Conservation (phyloP, 2,113 vertebrate genomes). For the Numida meleagris region DNA sequence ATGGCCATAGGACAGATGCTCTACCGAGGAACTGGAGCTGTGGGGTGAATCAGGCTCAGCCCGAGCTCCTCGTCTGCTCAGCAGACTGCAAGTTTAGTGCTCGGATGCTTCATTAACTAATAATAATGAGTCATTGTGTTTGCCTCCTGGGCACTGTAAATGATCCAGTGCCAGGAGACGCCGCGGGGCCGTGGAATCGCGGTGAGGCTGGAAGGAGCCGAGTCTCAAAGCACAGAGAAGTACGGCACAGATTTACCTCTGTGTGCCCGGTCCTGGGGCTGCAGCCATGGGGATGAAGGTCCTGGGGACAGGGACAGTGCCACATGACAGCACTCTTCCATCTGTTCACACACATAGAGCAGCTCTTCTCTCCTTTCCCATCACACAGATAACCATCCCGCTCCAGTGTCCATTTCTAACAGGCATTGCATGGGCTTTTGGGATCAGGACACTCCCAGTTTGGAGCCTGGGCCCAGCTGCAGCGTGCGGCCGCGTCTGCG, state of each 20-base stretch:
- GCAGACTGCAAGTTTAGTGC: conserved; percentile 70
- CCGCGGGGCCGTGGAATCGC: conserved; percentile 59
- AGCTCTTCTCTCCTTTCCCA: background rate
- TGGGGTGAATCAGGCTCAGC: conserved; percentile 10
- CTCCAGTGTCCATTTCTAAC: background rate
- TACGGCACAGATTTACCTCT: background rate
- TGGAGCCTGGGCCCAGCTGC: background rate
- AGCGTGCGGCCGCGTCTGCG: fast-evolving
- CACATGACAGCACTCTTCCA: background rate
- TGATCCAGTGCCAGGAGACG: conserved; percentile 71
- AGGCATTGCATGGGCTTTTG: background rate
- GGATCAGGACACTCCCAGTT: background rate
- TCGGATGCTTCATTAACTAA: conserved; percentile 80
- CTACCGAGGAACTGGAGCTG: background rate
- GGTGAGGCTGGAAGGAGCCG: conserved; percentile 42
- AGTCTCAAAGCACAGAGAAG: background rate
- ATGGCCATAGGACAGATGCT: background rate
- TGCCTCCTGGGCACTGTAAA: conserved; percentile 73
- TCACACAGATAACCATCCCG: background rate
- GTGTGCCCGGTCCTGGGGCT: background rate
- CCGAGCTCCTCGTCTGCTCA: conserved; percentile 38
- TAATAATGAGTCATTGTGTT: conserved; percentile 78
- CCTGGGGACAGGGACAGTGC: fast-evolving
- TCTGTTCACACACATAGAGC: background rate
- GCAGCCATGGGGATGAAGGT: background rate